Evolutionary conservation across 23 tunicate species (phyloP).

Genomic region (Styela clava): DNA sequence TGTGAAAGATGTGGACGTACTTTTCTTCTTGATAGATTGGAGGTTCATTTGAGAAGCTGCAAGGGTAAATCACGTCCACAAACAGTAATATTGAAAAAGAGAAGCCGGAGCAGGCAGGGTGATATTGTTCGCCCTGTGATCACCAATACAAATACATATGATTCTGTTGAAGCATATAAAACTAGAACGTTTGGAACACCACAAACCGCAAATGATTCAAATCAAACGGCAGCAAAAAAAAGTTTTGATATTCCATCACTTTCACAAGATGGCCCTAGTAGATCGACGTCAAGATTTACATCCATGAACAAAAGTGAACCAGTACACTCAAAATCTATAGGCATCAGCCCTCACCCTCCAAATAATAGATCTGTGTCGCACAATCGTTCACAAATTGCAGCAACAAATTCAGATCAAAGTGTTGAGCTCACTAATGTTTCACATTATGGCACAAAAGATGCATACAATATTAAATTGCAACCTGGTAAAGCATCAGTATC

Average conservation of each 20-base stretch:
- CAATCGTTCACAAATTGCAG: no score
- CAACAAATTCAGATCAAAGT: no score
- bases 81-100: constrained; percentile 35
- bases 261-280: background rate
- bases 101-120: background rate
- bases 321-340: background rate
- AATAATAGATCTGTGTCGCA: no score
- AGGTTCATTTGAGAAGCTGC: constrained; percentile 72
- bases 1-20: constrained; percentile 77
- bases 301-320: background rate
- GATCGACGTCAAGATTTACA: background rate
- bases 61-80: constrained; percentile 50
- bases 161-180: constrained; percentile 62
- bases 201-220: background rate
- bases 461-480: no score
- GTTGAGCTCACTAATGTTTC: no score
- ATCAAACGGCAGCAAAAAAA: background rate
- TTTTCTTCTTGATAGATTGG: constrained; percentile 63
- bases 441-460: no score
- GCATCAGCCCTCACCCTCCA: no score
- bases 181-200: constrained; percentile 36
- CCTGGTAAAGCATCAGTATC: no score
- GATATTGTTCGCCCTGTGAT: constrained; percentile 47
- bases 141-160: constrained; percentile 63
- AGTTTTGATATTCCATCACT: background rate